A percentile compares a stretch with the other conserved stretches of the same genome.
Conservation (phyloP, 2,888 invertebrate genomes). For the Hirtodrosophila duncani region DNA sequence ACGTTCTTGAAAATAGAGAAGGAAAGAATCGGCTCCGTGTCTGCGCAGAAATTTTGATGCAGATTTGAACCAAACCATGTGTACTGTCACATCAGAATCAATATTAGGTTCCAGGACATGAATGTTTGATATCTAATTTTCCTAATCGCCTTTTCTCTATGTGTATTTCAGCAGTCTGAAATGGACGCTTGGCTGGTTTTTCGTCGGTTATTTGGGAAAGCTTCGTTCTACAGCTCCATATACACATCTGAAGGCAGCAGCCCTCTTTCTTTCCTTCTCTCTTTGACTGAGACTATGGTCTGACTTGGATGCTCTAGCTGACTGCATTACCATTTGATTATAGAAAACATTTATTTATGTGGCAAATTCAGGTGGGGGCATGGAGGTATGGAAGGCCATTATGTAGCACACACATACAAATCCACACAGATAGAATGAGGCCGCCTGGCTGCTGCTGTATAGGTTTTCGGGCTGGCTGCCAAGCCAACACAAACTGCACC, state of each 20-base stretch:
- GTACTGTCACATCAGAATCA: too few species aligned
- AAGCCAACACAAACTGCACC: slow-evolving; percentile 54
- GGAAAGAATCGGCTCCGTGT: too few species aligned
- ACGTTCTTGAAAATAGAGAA: too few species aligned
- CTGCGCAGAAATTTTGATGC: too few species aligned
- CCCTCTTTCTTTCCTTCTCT: too few species aligned
- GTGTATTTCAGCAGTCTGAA: slow-evolving; percentile 14
- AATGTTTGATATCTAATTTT: too few species aligned
- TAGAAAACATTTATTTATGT: slow-evolving; percentile 70
- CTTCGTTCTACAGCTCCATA: too few species aligned
- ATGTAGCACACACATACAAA: slow-evolving; percentile 21
- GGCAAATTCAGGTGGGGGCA: slow-evolving; percentile 22
- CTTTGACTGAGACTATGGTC: too few species aligned
- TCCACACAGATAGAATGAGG: neutral
- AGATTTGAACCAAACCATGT: too few species aligned
- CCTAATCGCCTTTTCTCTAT: too few species aligned
- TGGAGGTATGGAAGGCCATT: slow-evolving; percentile 12
- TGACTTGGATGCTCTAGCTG: slow-evolving; percentile 21
- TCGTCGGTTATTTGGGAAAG: neutral
- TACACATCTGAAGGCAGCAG: too few species aligned
- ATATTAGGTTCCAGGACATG: too few species aligned
- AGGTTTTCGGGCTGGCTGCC: slow-evolving; percentile 15
- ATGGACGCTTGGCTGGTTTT: slow-evolving; percentile 47
- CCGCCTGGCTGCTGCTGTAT: neutral
- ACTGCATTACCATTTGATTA: slow-evolving; percentile 70